Conservation (phyloP, 2,888 invertebrate genomes). For the Metellina segmentata region DNA sequence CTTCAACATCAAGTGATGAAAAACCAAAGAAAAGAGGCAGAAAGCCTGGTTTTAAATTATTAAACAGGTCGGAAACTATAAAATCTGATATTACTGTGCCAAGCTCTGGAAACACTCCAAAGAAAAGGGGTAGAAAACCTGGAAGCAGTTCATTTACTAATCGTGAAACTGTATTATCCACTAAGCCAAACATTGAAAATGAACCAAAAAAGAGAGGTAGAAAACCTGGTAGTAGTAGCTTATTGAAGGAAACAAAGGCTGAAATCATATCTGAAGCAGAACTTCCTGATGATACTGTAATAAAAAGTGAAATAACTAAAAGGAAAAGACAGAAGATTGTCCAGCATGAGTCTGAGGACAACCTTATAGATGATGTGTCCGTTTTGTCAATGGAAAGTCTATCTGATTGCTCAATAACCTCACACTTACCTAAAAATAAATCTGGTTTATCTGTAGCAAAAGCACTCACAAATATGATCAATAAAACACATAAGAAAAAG, state of each 20-base stretch:
- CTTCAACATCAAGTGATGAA: not conserved
- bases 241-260: not conserved
- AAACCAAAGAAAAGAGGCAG: not conserved
- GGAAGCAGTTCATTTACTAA: not conserved
- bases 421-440: not conserved
- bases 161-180: not conserved
- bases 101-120: not conserved
- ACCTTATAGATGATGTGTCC: not conserved
- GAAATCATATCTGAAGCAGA: not conserved
- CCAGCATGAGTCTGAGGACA: not conserved
- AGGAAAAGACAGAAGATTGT: not conserved
- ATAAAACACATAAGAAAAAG: not conserved
- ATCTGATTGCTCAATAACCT: not conserved
- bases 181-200: not conserved
- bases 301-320: not conserved
- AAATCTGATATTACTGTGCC: not conserved
- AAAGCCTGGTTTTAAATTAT: not conserved
- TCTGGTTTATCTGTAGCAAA: not conserved
- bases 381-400: not conserved
- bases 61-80: not conserved
- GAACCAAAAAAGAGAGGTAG: not conserved
- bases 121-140: not conserved
- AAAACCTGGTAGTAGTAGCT: not conserved
- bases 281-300: not conserved
- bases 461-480: not conserved